phyloP scores from a whole-genome alignment of 1,140 invertebrate genomes.

The Dinoponera quadriceps region DNA sequence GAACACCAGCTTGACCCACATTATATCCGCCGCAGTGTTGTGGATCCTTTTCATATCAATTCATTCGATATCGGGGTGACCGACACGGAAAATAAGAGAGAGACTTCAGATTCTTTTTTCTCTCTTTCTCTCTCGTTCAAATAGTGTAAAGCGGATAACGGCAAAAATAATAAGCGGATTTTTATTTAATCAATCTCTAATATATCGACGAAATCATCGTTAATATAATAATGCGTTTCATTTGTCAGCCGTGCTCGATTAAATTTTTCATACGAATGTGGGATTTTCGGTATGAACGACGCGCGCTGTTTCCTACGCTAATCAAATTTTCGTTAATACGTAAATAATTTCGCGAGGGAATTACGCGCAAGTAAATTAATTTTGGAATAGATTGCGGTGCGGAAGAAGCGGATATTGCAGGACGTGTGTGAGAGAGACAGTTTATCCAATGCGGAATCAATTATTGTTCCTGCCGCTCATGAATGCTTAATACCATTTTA shows the following conservation, averaged over 20 bases:
- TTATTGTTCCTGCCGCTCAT: neutral
- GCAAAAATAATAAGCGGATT: neutral
- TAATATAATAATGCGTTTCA: neutral
- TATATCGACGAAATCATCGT: neutral
- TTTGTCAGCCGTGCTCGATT: neutral
- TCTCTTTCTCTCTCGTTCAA: neutral
- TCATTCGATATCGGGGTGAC: slow-evolving; percentile 4
- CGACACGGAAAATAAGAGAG: slow-evolving; percentile 2
- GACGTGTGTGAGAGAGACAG: neutral
- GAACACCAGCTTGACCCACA: slow-evolving; percentile 6
- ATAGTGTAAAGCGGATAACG: neutral
- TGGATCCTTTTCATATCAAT: slow-evolving; percentile 22
- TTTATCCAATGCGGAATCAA: neutral
- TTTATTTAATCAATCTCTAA: neutral
- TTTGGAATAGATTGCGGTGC: neutral
- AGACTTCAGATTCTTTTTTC: neutral
- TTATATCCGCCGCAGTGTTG: neutral
- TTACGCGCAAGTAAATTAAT: neutral
- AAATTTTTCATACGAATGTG: neutral
- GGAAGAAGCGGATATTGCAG: neutral
- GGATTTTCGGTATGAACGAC: neutral
- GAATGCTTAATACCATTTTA: slow-evolving; percentile 18
- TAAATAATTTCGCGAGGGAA: slow-evolving; percentile 9
- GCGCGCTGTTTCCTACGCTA: neutral
- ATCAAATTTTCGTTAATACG: slow-evolving; percentile 7